Evolutionary conservation across 2,888 invertebrate genomes (phyloP).

Genomic region (Plagodis pulveraria): DNA sequence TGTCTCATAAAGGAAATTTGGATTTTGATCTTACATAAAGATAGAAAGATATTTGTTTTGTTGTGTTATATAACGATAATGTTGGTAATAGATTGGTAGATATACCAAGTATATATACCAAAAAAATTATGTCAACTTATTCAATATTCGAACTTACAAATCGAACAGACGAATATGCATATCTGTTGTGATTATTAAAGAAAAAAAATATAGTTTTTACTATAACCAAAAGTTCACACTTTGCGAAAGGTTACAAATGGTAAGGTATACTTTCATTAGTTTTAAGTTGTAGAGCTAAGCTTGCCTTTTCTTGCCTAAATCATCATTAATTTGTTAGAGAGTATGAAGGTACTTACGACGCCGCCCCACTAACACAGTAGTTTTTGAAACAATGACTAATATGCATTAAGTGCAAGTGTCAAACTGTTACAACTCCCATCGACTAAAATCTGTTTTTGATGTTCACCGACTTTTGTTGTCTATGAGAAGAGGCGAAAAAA

Average conservation of each 20-base stretch:
- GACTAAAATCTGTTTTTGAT: neutral
- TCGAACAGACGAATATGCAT: too few relatives aligned
- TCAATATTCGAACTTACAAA: neutral
- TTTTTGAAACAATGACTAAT: constrained; percentile 16
- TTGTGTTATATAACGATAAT: neutral
- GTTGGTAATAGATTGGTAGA: too few relatives aligned
- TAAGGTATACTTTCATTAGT: too few relatives aligned
- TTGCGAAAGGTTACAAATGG: too few relatives aligned
- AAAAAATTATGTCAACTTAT: neutral
- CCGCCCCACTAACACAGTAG: too few relatives aligned
- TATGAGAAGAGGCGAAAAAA: neutral
- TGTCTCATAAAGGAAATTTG: too few relatives aligned
- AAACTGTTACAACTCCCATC: constrained; percentile 26
- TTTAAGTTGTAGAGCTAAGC: too few relatives aligned
- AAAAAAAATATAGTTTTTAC: too few relatives aligned
- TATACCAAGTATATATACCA: neutral
- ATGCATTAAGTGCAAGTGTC: constrained; percentile 45
- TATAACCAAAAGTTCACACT: too few relatives aligned
- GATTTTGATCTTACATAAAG: neutral
- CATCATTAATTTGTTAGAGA: constrained; percentile 35
- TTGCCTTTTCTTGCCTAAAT: too few relatives aligned
- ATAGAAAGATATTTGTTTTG: neutral
- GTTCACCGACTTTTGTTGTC: constrained; percentile 4
- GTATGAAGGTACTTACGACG: neutral
- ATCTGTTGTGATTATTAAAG: too few relatives aligned